Evolutionary conservation across 2,888 invertebrate species (phyloP), one percentile per base, ranked within the genome.

Genomic region (Gryllus longicercus): DNA sequence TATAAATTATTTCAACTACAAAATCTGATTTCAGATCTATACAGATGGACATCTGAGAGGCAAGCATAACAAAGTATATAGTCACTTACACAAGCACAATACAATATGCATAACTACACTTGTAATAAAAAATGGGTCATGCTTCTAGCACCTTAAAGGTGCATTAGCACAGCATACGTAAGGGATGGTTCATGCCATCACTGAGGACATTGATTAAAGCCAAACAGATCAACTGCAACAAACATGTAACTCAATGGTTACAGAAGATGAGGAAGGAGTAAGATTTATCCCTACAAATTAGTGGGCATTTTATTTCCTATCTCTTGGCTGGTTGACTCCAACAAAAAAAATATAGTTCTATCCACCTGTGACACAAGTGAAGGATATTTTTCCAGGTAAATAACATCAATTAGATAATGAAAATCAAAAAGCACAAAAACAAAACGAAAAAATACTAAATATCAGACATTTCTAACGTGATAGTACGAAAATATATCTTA

Each of bases 321-420:
- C 63, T 63, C 16, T 63, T 63, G 63, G 63, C 63, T 63, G 63
- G 63, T 63, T 63, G 63, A 63, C 63, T 63, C 63, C 63, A 16
- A 16, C 18, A 63, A 63, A 63, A 51, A 18, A 16, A 63, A 3
- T 5, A 63, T 63, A 16, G 63, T 63, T 63, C 18, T 38, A 38
- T 38, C 25, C 25, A 38, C 25, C 25, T 38, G 25, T 38, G 25
- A 38, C 25, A 38, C 25, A 38, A 38, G 25, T 38, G 25, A 38
- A 38, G 25, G 25, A 38, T 38, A 38, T 38, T 38, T 38, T 38
- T 38, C 25, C 2, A 38, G 25, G 25, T 38, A 38, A 38, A 38
- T 38, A 38, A 38, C 25, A 38, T 38, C 25, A 38, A 38, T 38
- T 38, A 38, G 25, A 38, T 38, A 38, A 38, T 38, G 3, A 38